Evolutionary conservation across 2,888 invertebrate species (phyloP).

Genomic region (Ceriagrion tenellum): DNA sequence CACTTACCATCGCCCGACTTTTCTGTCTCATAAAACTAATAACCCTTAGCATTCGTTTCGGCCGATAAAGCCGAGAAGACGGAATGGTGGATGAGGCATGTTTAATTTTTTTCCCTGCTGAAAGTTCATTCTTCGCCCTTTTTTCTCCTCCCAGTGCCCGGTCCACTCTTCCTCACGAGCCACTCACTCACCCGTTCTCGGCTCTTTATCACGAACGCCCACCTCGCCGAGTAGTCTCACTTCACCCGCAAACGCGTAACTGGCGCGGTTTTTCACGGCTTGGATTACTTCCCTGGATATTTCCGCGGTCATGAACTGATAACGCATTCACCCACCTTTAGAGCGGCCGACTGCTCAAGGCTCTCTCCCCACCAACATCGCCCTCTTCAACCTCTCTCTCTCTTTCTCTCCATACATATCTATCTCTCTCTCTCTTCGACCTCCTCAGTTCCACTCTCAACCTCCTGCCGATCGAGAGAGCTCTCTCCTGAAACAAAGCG

Average conservation of each 20-base stretch:
- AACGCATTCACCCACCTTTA: conserved; percentile 15
- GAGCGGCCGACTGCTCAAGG: not conserved
- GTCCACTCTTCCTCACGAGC: not conserved
- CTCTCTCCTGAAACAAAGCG: not conserved
- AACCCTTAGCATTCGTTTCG: no score
- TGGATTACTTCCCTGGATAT: not conserved
- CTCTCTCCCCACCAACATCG: not conserved
- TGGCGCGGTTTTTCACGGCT: not conserved
- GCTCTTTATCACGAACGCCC: not conserved
- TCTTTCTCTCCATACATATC: not conserved
- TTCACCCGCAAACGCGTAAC: not conserved
- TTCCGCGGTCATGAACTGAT: not conserved
- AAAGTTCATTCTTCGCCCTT: not conserved
- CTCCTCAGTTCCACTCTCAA: not conserved
- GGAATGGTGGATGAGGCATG: no score
- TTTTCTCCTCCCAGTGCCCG: not conserved
- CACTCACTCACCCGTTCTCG: not conserved
- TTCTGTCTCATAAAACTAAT: no score
- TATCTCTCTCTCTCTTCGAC: no score
- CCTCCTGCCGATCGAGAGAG: not conserved
- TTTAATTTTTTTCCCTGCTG: not conserved
- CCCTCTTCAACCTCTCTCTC: not conserved
- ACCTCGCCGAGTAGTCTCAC: not conserved
- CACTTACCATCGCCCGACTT: no score
- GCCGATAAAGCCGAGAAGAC: no score